A percentile compares a stretch with the other conserved stretches of the same genome.
Conservation (phyloP, 64 coral and sea anemone genomes). For the Stylophora pistillata region DNA sequence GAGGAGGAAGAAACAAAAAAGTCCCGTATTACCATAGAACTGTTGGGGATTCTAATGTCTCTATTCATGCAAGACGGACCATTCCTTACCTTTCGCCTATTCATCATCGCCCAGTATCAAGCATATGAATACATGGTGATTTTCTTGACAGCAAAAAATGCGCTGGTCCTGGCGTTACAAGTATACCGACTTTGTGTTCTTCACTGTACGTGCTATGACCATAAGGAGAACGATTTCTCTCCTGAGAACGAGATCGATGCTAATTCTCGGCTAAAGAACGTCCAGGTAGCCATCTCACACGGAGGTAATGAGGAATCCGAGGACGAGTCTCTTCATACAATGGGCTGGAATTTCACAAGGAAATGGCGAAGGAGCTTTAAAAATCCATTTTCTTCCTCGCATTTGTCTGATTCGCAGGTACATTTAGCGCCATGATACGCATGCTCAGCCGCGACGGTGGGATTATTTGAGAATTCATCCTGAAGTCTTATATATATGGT, state of each 20-base stretch:
- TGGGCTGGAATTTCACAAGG: not conserved
- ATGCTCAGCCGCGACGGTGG: not conserved
- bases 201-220: constrained; percentile 84
- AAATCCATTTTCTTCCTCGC: constrained; percentile 8
- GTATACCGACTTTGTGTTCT: constrained; percentile 77
- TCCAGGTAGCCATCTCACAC: constrained; percentile 82
- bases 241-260: constrained; percentile 87
- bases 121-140: constrained; percentile 90
- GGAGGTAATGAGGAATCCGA: constrained; percentile 25
- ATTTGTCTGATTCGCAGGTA: not conserved
- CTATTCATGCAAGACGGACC: constrained; percentile 92
- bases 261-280: constrained; percentile 76
- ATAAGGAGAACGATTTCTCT: constrained; percentile 89
- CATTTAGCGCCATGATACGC: not conserved
- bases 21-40: constrained; percentile 70
- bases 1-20: constrained; percentile 22
- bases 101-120: constrained; percentile 80
- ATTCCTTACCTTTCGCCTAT: constrained; percentile 87
- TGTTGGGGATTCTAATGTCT: constrained; percentile 74
- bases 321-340: not conserved
- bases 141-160: constrained; percentile 88
- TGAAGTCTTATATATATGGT: no score
- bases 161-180: constrained; percentile 73
- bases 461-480: no score
- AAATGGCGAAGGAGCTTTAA: not conserved